A percentile compares a stretch with the other conserved stretches of the same genome.
phyloP scores from a whole-genome alignment of 2,113 vertebrate genomes.

The Sylvia atricapilla region DNA sequence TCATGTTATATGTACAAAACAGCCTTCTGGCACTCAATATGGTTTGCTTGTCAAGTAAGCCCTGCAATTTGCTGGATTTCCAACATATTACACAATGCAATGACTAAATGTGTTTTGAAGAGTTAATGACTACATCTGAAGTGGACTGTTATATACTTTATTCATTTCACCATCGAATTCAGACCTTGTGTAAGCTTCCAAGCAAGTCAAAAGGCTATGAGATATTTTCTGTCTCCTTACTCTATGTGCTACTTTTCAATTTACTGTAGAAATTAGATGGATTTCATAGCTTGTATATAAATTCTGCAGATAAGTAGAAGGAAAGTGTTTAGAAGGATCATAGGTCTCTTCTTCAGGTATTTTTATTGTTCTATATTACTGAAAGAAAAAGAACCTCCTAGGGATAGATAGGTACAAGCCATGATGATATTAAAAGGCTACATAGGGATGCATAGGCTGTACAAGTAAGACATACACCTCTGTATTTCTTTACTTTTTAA shows the following conservation, averaged over 20 bases:
- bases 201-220: not conserved
- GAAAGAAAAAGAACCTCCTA: not conserved
- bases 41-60: not conserved
- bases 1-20: not conserved
- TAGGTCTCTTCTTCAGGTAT: not conserved
- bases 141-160: not conserved
- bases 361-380: not conserved
- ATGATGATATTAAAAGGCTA: not conserved
- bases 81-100: not conserved
- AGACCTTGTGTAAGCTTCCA: not conserved
- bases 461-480: not conserved
- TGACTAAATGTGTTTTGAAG: not conserved
- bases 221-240: not conserved
- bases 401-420: not conserved
- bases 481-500: not conserved
- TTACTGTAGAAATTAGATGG: not conserved
- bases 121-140: not conserved
- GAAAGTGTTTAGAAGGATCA: not conserved
- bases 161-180: not conserved
- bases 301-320: not conserved
- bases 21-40: not conserved
- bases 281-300: not conserved
- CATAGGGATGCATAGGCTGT: not conserved
- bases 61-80: not conserved
- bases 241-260: not conserved